A percentile compares a stretch with the other conserved stretches of the same genome.
Evolutionary conservation across 1,140 invertebrate genomes (phyloP).

Genomic region (Drosophila pallidifrons): DNA sequence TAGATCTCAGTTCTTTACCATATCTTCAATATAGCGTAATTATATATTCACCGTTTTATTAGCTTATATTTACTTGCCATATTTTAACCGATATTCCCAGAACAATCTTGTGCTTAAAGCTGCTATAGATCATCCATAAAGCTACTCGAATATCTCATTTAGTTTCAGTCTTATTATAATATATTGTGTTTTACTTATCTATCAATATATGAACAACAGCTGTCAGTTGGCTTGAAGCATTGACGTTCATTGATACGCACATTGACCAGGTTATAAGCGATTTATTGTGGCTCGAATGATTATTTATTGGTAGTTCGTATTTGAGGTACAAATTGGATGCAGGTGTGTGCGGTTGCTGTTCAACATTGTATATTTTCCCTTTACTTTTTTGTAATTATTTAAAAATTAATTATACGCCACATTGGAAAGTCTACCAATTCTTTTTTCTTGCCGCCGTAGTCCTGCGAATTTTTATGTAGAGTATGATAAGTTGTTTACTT

Average conservation of each 20-base stretch:
- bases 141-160: no score
- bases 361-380: constrained; percentile 10
- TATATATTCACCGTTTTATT: no score
- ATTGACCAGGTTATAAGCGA: constrained; percentile 16
- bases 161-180: no score
- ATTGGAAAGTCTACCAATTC: constrained; percentile 34
- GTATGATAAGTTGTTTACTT: no score
- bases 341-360: constrained; percentile 11
- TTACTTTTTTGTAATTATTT: constrained; percentile 66
- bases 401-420: constrained; percentile 79
- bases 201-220: background rate
- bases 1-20: no score
- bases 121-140: no score
- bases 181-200: no score
- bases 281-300: constrained; percentile 11
- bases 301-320: constrained; percentile 25
- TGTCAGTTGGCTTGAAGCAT: background rate
- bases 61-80: no score
- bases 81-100: no score
- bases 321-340: constrained; percentile 16
- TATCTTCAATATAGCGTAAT: no score
- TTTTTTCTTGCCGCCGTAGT: constrained; percentile 20
- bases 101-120: no score
- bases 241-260: background rate
- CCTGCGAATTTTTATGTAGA: no score